Evolutionary conservation across 2,113 vertebrate genomes (phyloP), one percentile per base, ranked within the genome.

Genomic region (Lucifuga dentata): DNA sequence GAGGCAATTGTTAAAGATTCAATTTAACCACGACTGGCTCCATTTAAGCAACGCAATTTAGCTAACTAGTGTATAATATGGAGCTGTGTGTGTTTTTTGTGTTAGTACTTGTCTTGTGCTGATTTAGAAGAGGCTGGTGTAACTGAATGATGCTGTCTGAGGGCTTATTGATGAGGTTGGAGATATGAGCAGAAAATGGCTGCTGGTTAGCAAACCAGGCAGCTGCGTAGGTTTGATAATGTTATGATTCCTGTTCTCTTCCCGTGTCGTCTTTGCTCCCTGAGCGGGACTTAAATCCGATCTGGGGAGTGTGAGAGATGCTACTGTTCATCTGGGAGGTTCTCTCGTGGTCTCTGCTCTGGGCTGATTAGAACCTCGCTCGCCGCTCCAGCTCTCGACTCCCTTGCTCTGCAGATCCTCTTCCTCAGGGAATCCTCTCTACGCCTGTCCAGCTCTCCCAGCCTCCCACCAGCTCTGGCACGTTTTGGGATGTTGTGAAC

Each of bases 171-270:
- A 73, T 70, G 71, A 36, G 40, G 48, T 44, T 49, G 63, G 33
- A 71, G 86, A 82, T 87, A 78, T 33, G 3, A 70, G 60, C 45
- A 62, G 60, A 78, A 73, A 78, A 78, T 76, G 80, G 80, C 81
- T 20, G 58, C 72, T 62, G 66, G 81, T 82, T 72, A 71, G 64
- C 53, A 52, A 71, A 44, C 50, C 24, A n/a, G 57, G 49, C 73
- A 72, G 62, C 84, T 87, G 86, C 29, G 40, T 76, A 65, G 73
- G 76, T 73, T 87, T 79, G 81, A 90, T 87, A 83, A 80, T 81
- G 57, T 78, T 67, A 46, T 53, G 70, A 81, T 83, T 83, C 0
- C 36, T 58, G 55, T 69, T 65, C 68, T 69, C 45, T 65, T 57
- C 26, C 26, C 26, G 45, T 81, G 85, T 80, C 58, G 55, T 70